Percentiles rank a stretch among this genome's conserved stretches.
Conservation (phyloP, 2,113 vertebrate genomes). For the Heterocephalus glaber region DNA sequence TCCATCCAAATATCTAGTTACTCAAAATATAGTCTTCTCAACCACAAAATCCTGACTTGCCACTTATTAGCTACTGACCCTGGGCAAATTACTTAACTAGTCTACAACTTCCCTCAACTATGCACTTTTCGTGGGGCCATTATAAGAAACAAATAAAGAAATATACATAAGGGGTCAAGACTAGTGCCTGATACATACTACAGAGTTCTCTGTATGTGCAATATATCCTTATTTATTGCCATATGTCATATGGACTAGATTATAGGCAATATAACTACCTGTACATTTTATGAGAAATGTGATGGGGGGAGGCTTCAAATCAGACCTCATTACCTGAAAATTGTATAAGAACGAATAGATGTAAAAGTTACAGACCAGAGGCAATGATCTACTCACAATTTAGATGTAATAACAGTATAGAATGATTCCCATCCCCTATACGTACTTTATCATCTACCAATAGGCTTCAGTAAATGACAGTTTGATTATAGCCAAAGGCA, state of each 20-base stretch:
- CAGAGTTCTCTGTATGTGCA: neutral
- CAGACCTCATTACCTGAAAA: neutral
- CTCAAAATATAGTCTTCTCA: neutral
- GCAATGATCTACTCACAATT: neutral
- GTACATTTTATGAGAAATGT: neutral
- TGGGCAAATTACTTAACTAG: neutral
- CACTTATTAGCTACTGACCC: neutral
- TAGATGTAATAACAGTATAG: neutral
- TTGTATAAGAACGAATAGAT: neutral
- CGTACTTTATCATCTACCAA: neutral
- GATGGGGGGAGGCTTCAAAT: rapidly evolving
- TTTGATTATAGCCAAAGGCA: neutral
- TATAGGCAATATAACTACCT: neutral
- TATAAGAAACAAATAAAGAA: neutral
- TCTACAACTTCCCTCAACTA: neutral
- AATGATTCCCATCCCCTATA: neutral
- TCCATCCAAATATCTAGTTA: neutral
- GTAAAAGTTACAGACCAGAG: neutral
- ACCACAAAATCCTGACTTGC: neutral
- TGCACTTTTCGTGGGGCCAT: neutral
- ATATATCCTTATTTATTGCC: neutral
- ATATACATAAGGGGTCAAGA: neutral
- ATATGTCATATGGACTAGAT: neutral
- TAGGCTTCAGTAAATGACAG: neutral
- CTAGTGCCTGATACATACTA: neutral